Evolutionary conservation across 1,140 invertebrate species (phyloP).

Genomic region (Coenobita brevimanus): DNA sequence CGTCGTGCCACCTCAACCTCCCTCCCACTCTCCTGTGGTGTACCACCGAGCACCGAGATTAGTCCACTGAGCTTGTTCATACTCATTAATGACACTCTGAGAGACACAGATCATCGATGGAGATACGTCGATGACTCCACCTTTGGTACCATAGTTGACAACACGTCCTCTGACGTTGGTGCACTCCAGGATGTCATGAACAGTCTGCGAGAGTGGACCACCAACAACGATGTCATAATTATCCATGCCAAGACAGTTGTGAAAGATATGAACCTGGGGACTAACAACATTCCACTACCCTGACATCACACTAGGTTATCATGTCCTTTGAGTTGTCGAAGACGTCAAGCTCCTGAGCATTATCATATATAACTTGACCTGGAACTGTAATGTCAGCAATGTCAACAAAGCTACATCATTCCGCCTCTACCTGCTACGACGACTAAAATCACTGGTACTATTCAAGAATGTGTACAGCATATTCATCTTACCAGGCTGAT

Average conservation of each 20-base stretch:
- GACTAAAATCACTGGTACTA: no score
- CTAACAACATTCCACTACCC: no score
- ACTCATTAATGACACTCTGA: constrained; percentile 1
- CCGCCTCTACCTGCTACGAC: no score
- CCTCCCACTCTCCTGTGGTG: not conserved
- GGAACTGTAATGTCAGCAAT: no score
- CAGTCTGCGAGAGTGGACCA: not conserved
- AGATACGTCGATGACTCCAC: constrained; percentile 17
- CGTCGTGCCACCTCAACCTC: not conserved
- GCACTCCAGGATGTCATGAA: not conserved
- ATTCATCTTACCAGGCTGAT: no score
- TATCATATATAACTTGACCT: no score
- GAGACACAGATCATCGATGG: constrained; percentile 16
- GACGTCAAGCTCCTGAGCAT: no score
- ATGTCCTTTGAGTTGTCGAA: no score
- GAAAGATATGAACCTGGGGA: no score
- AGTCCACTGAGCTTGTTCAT: not conserved
- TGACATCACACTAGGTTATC: no score
- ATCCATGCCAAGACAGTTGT: not conserved
- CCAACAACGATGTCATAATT: not conserved
- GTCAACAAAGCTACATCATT: no score
- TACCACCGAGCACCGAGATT: not conserved
- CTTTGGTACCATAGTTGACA: not conserved
- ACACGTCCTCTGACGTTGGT: not conserved
- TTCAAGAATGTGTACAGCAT: no score